Evolutionary conservation across 2,113 vertebrate species (phyloP).

Genomic region (Misgurnus anguillicaudatus): DNA sequence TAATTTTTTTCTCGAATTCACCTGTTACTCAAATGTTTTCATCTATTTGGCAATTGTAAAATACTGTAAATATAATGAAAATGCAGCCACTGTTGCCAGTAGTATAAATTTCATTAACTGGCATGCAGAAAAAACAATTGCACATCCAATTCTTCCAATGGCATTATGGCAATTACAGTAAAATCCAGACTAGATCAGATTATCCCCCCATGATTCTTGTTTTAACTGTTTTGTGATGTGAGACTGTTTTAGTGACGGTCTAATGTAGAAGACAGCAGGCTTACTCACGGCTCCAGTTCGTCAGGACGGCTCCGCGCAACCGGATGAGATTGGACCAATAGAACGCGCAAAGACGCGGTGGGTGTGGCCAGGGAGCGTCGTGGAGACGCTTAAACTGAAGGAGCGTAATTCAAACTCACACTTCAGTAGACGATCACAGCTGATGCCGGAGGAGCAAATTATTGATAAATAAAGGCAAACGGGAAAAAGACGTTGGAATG

Average conservation of each 20-base stretch:
- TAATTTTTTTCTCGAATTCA: too few relatives aligned
- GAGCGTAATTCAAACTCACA: conserved; percentile 87
- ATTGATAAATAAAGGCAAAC: not conserved
- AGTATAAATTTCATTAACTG: not conserved
- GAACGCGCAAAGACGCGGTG: conserved; percentile 55
- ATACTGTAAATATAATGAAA: too few relatives aligned
- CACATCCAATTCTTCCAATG: not conserved
- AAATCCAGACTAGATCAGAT: conserved; percentile 4
- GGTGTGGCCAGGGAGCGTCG: conserved; percentile 63
- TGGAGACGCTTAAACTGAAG: conserved; percentile 82
- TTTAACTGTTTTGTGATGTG: conserved; percentile 28
- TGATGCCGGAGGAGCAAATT: not conserved
- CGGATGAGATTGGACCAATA: conserved; percentile 63
- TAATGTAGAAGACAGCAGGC: not conserved
- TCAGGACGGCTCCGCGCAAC: conserved; percentile 11
- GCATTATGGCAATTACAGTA: not conserved
- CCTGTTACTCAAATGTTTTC: too few relatives aligned
- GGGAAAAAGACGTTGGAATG: conserved; percentile 29
- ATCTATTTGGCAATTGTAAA: too few relatives aligned
- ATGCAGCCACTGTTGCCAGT: not conserved
- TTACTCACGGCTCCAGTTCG: not conserved
- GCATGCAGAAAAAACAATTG: not conserved
- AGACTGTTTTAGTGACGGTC: conserved; percentile 25
- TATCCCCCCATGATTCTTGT: conserved; percentile 18
- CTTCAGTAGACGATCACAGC: conserved; percentile 32